Evolutionary conservation across 2,113 vertebrate species (phyloP).

Genomic region (Bubo scandiacus): DNA sequence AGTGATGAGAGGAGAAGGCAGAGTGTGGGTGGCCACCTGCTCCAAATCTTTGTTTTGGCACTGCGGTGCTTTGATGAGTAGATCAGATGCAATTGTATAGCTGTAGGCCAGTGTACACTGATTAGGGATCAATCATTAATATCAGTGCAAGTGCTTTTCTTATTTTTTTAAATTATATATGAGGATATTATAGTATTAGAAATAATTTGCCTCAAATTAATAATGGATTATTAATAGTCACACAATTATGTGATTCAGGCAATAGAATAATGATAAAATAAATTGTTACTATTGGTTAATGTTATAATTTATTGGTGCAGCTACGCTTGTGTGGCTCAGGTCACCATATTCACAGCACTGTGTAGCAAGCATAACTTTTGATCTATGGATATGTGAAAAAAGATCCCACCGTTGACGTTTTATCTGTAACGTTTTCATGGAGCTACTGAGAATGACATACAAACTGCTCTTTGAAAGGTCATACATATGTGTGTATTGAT

Average conservation of each 20-base stretch:
- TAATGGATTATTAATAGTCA: neutral
- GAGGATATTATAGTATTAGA: neutral
- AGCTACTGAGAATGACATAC: neutral
- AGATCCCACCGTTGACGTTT: slow-evolving; percentile 20
- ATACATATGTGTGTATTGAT: slow-evolving; percentile 34
- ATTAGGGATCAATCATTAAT: neutral
- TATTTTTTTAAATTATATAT: neutral
- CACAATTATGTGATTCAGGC: neutral
- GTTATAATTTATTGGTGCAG: neutral
- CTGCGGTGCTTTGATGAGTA: neutral
- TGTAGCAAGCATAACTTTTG: neutral
- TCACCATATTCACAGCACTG: neutral
- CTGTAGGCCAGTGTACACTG: neutral
- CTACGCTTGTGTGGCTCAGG: neutral
- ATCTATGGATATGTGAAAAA: neutral
- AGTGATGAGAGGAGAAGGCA: neutral
- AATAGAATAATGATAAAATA: neutral
- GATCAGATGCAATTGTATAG: neutral
- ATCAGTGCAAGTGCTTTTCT: neutral
- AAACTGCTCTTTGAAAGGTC: slow-evolving; percentile 4
- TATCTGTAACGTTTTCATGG: neutral
- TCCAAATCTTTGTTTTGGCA: neutral
- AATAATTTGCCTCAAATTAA: neutral
- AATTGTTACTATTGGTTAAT: neutral
- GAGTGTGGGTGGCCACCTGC: neutral